These are phyloP conservation scores for Mastomys coucha DNA, from an alignment of 2,113 vertebrate species.

Conservation along the genomic window DNA sequence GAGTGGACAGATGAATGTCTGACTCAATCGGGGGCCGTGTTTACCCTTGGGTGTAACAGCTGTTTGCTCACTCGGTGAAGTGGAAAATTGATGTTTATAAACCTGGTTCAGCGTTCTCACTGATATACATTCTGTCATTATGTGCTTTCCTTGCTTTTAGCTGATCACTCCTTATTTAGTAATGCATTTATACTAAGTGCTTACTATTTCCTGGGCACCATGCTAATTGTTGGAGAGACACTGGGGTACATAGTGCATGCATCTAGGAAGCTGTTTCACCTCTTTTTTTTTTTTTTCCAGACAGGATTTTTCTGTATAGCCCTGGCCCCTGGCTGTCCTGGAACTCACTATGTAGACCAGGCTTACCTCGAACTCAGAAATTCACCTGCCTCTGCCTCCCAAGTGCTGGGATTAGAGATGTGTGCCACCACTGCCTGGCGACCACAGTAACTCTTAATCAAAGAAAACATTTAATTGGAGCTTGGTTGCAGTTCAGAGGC, in stretches of 20 bases:
- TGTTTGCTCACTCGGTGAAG: neutral
- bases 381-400: no score
- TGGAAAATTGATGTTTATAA: conserved; percentile 29
- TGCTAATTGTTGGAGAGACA: neutral
- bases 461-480: neutral
- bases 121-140: neutral
- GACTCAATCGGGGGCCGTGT: neutral
- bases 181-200: neutral
- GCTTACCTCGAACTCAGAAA: no score
- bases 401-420: no score
- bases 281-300: neutral
- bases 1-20: neutral
- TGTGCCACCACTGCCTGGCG: no score
- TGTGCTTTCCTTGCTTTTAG: conserved; percentile 38
- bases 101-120: neutral
- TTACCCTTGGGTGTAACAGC: neutral
- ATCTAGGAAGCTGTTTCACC: neutral
- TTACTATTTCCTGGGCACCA: neutral
- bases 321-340: no score
- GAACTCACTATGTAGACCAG: no score
- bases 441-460: no score
- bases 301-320: no score
- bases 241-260: neutral
- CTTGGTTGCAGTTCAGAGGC: neutral
- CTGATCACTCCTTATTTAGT: neutral